Percentiles rank a stretch among this genome's conserved stretches.
phyloP scores from a whole-genome alignment of 2,888 invertebrate genomes.

The Opisthograptis luteolata region DNA sequence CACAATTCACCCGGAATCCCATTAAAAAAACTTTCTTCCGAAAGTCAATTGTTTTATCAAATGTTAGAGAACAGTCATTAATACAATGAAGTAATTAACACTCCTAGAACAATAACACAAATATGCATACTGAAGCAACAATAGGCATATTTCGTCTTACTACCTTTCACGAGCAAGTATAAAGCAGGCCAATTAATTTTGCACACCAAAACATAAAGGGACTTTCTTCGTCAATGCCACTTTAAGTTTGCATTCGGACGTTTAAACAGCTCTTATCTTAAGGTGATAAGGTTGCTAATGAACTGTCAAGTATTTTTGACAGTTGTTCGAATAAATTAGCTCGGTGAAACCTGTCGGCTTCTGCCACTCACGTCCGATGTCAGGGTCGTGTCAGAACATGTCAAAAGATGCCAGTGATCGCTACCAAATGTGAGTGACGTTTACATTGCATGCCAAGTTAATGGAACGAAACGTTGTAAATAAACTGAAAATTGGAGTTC shows the following conservation, averaged over 20 bases:
- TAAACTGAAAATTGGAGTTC: not conserved
- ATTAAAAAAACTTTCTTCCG: slow-evolving; percentile 24
- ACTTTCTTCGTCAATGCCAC: slow-evolving; percentile 28
- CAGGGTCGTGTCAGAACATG: slow-evolving; percentile 43
- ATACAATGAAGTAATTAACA: slow-evolving; percentile 38
- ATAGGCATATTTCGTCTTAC: slow-evolving; percentile 35
- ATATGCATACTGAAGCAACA: slow-evolving; percentile 35
- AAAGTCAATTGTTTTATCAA: slow-evolving; percentile 27
- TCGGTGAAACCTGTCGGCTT: slow-evolving; percentile 44
- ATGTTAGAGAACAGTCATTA: slow-evolving; percentile 24
- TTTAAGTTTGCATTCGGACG: not conserved
- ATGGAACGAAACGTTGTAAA: slow-evolving; percentile 4
- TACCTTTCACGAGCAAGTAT: slow-evolving; percentile 41
- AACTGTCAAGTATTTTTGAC: slow-evolving; percentile 19
- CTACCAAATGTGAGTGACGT: slow-evolving; percentile 29
- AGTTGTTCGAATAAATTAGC: slow-evolving; percentile 38
- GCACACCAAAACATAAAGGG: slow-evolving; percentile 37
- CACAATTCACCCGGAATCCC: not conserved
- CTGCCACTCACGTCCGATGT: slow-evolving; percentile 43
- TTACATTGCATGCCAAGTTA: slow-evolving; percentile 29
- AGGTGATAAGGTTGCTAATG: slow-evolving; percentile 26
- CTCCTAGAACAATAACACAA: slow-evolving; percentile 34
- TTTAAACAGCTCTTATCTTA: slow-evolving; percentile 25
- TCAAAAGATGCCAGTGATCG: slow-evolving; percentile 42
- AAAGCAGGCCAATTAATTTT: slow-evolving; percentile 42